A percentile compares a stretch with the other conserved stretches of the same genome.
Conservation (phyloP, 2,113 vertebrate species). For the Neotragus moschatus region DNA sequence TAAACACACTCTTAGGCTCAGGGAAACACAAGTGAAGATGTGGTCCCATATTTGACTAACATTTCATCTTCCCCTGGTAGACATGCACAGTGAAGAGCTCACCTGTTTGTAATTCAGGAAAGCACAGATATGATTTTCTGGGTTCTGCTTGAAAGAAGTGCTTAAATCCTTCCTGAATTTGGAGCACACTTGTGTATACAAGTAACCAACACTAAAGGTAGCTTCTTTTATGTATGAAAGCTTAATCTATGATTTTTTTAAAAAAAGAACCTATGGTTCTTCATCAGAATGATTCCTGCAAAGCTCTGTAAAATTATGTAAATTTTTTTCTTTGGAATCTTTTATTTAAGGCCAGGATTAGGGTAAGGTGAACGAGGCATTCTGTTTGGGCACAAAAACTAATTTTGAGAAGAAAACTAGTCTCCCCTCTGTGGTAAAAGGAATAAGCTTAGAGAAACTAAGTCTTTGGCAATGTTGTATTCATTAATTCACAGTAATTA, state of each 20-base stretch:
- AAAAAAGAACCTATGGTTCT: not conserved
- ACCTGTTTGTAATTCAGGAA: not conserved
- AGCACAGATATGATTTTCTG: not conserved
- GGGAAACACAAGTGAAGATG: not conserved
- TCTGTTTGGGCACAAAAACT: not conserved
- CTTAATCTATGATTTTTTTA: not conserved
- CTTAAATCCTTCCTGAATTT: not conserved
- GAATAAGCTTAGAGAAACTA: not conserved
- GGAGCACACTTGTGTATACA: not conserved
- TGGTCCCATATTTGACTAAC: not conserved
- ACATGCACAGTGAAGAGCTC: not conserved
- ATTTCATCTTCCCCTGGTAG: not conserved
- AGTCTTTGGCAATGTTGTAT: not conserved
- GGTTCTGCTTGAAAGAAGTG: not conserved
- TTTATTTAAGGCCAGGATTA: not conserved
- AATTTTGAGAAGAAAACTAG: not conserved
- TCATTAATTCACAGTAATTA: not conserved
- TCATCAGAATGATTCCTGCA: not conserved
- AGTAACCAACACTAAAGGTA: not conserved
- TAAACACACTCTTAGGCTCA: not conserved
- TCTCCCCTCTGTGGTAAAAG: not conserved
- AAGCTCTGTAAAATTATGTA: not conserved
- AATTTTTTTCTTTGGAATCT: not conserved
- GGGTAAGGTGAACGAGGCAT: not conserved
- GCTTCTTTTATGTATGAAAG: not conserved